Conservation (phyloP, 2,888 invertebrate species). For the Hemicrepidius hirtus region DNA sequence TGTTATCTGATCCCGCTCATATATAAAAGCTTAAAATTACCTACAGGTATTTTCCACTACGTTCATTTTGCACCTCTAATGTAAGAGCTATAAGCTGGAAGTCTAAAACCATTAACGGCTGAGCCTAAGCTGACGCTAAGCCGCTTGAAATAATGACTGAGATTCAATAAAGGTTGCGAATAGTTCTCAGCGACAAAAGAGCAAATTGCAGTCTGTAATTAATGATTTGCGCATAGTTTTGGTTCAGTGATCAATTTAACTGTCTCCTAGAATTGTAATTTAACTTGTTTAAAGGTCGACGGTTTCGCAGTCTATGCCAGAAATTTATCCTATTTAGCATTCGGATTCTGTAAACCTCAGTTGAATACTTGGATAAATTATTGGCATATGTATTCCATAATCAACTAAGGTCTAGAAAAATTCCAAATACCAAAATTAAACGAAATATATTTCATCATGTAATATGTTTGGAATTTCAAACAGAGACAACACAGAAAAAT, state of each 20-base stretch:
- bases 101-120: conserved; percentile 56
- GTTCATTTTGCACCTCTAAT: conserved; percentile 51
- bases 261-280: conserved; percentile 65
- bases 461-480: no score
- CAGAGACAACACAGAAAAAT: no score
- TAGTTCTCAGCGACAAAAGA: conserved; percentile 65
- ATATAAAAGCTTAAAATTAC: conserved; percentile 42
- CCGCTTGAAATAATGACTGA: conserved; percentile 64
- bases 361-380: conserved; percentile 25
- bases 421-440: not conserved
- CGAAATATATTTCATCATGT: no score
- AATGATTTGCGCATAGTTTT: conserved; percentile 69
- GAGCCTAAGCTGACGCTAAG: conserved; percentile 61
- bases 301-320: conserved; percentile 41
- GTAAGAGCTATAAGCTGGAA: conserved; percentile 49
- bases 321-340: conserved; percentile 38
- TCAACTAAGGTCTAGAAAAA: not conserved
- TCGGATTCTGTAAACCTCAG: conserved; percentile 26
- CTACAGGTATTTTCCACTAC: conserved; percentile 47
- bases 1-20: conserved; percentile 31
- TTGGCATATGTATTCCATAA: not conserved
- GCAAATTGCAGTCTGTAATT: conserved; percentile 67
- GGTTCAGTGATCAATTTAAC: conserved; percentile 67
- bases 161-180: conserved; percentile 65
- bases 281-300: conserved; percentile 61